Conservation (phyloP, 2,797 vertebrate genomes). For the Lemur catta region DNA sequence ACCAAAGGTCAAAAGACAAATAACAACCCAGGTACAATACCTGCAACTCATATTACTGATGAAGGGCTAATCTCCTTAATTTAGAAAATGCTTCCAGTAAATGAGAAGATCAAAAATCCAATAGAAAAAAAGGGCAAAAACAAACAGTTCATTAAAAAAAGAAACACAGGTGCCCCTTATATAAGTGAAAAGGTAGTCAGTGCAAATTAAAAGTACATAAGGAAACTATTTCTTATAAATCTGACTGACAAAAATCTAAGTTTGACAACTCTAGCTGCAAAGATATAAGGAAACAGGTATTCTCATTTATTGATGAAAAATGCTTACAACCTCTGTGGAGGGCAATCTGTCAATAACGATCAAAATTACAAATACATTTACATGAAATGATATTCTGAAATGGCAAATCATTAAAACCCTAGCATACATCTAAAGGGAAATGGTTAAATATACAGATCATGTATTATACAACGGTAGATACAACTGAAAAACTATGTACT, state of each 20-base stretch:
- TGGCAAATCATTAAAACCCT: background rate
- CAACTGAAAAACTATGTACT: background rate
- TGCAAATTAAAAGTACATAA: constrained; percentile 14
- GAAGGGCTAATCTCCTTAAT: background rate
- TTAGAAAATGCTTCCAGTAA: constrained; percentile 33
- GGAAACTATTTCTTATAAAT: constrained; percentile 37
- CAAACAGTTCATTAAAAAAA: background rate
- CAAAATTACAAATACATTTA: constrained; percentile 43
- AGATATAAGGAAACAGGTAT: background rate
- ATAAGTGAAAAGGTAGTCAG: constrained; percentile 7
- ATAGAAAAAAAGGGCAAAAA: constrained; percentile 4
- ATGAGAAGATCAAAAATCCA: constrained; percentile 8
- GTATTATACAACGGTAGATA: background rate
- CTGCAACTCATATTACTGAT: background rate
- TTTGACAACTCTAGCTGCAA: background rate
- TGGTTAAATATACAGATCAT: background rate
- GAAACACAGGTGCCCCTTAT: background rate
- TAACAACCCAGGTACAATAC: background rate
- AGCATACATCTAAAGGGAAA: background rate
- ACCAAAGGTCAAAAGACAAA: constrained; percentile 23
- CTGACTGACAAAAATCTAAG: background rate
- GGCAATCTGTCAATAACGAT: background rate
- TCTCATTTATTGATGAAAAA: constrained; percentile 4
- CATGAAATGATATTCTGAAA: constrained; percentile 44
- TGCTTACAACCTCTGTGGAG: background rate